phyloP scores from a whole-genome alignment of 2,113 vertebrate species.

The Diadophis punctatus region DNA sequence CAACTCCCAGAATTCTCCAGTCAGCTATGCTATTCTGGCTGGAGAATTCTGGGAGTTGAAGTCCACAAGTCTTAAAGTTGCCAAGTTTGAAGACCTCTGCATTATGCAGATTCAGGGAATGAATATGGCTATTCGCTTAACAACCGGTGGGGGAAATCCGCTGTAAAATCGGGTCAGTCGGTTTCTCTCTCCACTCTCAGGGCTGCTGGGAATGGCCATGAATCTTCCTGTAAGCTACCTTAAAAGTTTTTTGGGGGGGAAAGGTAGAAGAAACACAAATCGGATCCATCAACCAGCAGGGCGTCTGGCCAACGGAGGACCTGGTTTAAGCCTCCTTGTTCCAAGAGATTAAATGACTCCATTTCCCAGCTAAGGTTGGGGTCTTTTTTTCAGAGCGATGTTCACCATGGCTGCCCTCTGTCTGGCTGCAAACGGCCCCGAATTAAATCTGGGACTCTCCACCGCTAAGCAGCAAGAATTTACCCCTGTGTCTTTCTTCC shows the following conservation, averaged over 20 bases:
- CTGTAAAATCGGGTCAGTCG: neutral
- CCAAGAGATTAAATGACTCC: neutral
- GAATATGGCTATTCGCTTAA: neutral
- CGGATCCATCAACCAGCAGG: rapidly evolving
- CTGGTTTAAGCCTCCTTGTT: neutral
- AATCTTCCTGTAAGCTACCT: neutral
- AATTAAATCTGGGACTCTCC: neutral
- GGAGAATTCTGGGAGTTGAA: no score
- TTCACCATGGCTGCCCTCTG: neutral
- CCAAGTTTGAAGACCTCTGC: no score
- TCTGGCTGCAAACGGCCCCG: neutral
- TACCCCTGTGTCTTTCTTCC: neutral
- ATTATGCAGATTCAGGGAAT: neutral
- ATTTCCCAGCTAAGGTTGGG: neutral
- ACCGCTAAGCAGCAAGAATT: neutral
- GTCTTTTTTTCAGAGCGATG: neutral
- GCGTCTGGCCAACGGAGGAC: neutral
- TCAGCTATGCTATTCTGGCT: no score
- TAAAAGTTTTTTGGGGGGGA: neutral
- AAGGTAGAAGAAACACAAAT: neutral
- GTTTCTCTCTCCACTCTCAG: neutral
- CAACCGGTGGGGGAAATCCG: neutral
- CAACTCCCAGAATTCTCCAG: no score
- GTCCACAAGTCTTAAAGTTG: no score
- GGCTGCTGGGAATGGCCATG: rapidly evolving